Evolutionary conservation across 2,888 invertebrate genomes (phyloP).

Genomic region (Camptogramma bilineatum): DNA sequence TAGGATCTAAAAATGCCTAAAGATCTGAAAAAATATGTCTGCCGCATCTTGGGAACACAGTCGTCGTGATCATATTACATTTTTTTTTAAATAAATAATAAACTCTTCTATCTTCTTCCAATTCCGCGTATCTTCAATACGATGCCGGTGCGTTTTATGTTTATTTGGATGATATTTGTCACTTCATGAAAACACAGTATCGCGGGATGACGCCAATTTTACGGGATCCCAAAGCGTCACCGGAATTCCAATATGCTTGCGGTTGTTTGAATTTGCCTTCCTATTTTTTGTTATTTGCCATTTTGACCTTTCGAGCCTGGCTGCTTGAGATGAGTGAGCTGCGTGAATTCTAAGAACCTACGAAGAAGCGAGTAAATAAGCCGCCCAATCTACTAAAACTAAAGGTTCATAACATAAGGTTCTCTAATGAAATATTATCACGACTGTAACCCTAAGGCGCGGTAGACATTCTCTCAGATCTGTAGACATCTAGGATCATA

Average conservation of each 20-base stretch:
- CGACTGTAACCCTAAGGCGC: too few relatives aligned
- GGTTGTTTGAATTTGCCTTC: conserved; percentile 48
- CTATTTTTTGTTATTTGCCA: not conserved
- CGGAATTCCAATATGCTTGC: conserved; percentile 54
- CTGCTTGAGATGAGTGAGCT: not conserved
- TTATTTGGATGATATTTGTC: conserved; percentile 63
- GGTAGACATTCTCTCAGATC: too few relatives aligned
- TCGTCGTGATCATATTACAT: too few relatives aligned
- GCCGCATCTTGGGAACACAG: too few relatives aligned
- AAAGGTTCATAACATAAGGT: too few relatives aligned
- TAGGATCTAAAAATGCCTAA: too few relatives aligned
- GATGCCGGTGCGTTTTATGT: conserved; percentile 48
- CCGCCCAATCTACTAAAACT: too few relatives aligned
- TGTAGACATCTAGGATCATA: too few relatives aligned
- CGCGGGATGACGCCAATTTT: conserved; percentile 51
- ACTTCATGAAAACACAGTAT: conserved; percentile 62
- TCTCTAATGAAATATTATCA: too few relatives aligned
- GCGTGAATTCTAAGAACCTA: not conserved
- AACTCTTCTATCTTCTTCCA: conserved; percentile 20
- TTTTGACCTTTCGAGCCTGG: not conserved
- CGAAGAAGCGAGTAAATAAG: not conserved
- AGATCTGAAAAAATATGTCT: too few relatives aligned
- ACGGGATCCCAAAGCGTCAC: conserved; percentile 44
- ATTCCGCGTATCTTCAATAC: conserved; percentile 22
- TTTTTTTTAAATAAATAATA: not conserved